phyloP scores from a whole-genome alignment of 2,888 invertebrate species.

The Tipula vernalis region DNA sequence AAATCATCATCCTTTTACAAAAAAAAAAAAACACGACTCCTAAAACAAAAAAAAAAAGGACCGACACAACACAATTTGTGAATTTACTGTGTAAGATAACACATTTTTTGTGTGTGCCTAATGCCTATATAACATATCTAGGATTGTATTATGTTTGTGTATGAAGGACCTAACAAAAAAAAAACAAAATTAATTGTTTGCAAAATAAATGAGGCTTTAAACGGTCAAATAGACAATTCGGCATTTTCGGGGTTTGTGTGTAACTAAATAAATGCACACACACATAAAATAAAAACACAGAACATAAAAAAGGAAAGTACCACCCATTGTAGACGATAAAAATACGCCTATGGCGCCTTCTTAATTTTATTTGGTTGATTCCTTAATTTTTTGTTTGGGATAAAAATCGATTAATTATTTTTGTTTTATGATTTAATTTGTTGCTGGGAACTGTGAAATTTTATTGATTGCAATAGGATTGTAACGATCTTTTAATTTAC shows the following conservation, averaged over 20 bases:
- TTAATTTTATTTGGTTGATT: background rate
- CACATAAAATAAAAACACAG: background rate
- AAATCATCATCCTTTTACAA: background rate
- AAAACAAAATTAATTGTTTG: constrained; percentile 8
- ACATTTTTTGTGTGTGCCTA: background rate
- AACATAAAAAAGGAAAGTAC: constrained; percentile 8
- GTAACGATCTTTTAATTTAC: background rate
- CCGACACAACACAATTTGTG: background rate
- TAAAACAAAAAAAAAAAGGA: background rate
- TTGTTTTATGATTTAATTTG: background rate
- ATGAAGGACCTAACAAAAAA: background rate
- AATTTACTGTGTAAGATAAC: constrained; percentile 5
- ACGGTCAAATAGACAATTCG: background rate
- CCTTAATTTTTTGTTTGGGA: background rate
- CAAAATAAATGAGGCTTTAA: constrained; percentile 8
- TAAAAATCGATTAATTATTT: background rate
- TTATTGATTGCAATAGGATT: background rate
- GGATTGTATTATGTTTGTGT: background rate
- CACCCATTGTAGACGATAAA: background rate
- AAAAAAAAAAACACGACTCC: background rate
- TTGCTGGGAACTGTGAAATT: constrained; percentile 4
- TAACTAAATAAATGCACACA: background rate
- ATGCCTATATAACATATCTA: too few relatives aligned
- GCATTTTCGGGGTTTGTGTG: background rate
- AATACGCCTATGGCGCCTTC: constrained; percentile 5